Evolutionary conservation across 2,797 vertebrate genomes (phyloP), one percentile per base, ranked within the genome.

Genomic region (Hypotaenidia okinawae): DNA sequence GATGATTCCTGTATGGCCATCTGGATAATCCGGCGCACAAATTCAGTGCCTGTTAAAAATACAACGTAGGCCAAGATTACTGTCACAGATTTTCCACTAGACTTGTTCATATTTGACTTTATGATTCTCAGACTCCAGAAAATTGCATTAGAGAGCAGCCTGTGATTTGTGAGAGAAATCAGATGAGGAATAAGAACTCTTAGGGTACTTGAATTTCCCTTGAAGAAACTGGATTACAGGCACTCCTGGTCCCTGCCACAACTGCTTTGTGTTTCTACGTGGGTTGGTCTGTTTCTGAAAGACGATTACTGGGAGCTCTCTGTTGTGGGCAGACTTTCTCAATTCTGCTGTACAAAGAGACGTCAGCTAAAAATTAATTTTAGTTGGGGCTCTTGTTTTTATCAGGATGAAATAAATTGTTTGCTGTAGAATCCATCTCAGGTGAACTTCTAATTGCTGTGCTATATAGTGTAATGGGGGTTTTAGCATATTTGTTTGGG

Each of bases 1-100:
- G 98, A 98, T 98, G 98, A 99, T 99, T 99, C 98, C 98, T 99
- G 98, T 98, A 98, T 98, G 98, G 98, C 99, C 99, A 99, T 99
- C 99, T 99, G 99, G 98, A 98, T 99, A 99, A 99, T 99, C 98
- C 98, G n/a, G 98, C 85, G 92, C 98, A 98, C 98, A 97, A 97
- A 98, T 98, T 99, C 98, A 98, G 98, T 94, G 98, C 98, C 98
- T 98, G 99, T 98, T 98, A 98, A 98, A 98, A 98, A 98, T 97
- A 98, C 95, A 96, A 97, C 97, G 97, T 98, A 97, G 98, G 98
- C 98, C 98, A 98, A 98, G 98, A 98, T 99, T 98, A 98, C 95
- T 95, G 96, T 98, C 98, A 98, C 98, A 98, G 98, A 99, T 98
- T 99, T 98, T 98, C 98, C 98, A 98, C 97, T 98, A 98, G 98